These are phyloP conservation scores for Stegostoma tigrinum DNA, from an alignment of 2,113 vertebrate genomes.

Conservation along the genomic window DNA sequence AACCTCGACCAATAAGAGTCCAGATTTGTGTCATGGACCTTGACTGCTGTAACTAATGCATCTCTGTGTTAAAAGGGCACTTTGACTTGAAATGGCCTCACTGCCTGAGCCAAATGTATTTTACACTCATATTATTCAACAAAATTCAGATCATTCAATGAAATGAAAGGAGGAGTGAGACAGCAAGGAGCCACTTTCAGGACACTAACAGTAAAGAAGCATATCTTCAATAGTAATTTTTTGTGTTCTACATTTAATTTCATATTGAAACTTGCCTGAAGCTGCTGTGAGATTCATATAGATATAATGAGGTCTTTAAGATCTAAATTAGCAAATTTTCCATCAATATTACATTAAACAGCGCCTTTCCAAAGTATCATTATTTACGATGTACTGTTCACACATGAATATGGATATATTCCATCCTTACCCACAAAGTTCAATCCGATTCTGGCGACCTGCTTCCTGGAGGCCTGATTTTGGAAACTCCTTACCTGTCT, in stretches of 20 bases:
- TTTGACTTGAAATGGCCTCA: too few relatives aligned
- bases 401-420: not conserved
- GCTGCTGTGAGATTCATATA: too few relatives aligned
- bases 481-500: not conserved
- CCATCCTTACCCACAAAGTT: not conserved
- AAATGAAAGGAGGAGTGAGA: not conserved
- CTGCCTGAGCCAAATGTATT: too few relatives aligned
- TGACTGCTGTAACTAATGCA: not conserved
- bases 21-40: not conserved
- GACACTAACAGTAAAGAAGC: not conserved
- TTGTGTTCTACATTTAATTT: not conserved
- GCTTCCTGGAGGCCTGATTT: not conserved
- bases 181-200: not conserved
- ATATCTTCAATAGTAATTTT: not conserved
- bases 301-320: not conserved
- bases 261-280: not conserved
- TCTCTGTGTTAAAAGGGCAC: not conserved
- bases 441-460: not conserved
- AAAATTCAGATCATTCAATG: not conserved
- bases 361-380: not conserved
- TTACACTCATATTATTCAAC: too few relatives aligned
- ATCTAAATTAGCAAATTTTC: not conserved
- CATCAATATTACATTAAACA: not conserved
- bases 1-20: not conserved
- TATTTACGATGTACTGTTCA: not conserved